Base-by-base conservation (phyloP, 1,140 invertebrate species). In the Meloidogyne hapla region DNA sequence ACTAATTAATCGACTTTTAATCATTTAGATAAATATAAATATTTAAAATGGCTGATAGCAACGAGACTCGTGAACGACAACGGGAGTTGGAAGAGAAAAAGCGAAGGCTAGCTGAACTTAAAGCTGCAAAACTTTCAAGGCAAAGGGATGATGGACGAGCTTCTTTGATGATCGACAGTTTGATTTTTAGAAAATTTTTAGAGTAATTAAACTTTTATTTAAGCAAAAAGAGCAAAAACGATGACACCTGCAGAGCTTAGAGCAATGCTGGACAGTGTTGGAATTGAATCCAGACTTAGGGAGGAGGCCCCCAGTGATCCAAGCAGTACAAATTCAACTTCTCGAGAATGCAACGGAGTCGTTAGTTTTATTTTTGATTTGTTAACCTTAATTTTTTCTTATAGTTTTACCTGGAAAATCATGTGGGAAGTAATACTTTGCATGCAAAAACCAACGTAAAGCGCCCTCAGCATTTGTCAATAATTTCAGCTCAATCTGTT, bases 221-320 rank as follows among this genome's bases (percentile, higher is more conserved):
- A 73, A 64, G 61, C 3, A 10, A 38, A 3, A 25, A 25, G 23
- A 33, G 71, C 9, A 21, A 56, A 18, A n/a, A 73, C 71, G 1
- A 73, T 73, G 71, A 73, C 71, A 21, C 71, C 71, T 33, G 71
- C 71, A 23, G 71, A 73, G 71, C 56, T 73, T 21, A 64, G 56
- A 28, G 71, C 71, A n/a, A 73, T 73, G 71, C 38, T 73, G 48
- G 71, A 42, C n/a, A 64, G 64, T 61, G 21, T 73, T 61, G 71
- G 71, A 21, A 73, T 73, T 73, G 56, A 63, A 23, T 38, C 56
- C 26, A 61, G 56, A 13, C 61, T 38, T 56, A 61, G 71, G 13
- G 71, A 73, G 21, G 71, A 73, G 23, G 71, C 71, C 9, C 71
- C 71, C 1, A 64, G 48, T 26, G 71, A 73, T 33, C 71, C 71